A percentile compares a stretch with the other conserved stretches of the same genome.
Evolutionary conservation across 2,797 vertebrate species (phyloP).

Genomic region (Oreortyx pictus): DNA sequence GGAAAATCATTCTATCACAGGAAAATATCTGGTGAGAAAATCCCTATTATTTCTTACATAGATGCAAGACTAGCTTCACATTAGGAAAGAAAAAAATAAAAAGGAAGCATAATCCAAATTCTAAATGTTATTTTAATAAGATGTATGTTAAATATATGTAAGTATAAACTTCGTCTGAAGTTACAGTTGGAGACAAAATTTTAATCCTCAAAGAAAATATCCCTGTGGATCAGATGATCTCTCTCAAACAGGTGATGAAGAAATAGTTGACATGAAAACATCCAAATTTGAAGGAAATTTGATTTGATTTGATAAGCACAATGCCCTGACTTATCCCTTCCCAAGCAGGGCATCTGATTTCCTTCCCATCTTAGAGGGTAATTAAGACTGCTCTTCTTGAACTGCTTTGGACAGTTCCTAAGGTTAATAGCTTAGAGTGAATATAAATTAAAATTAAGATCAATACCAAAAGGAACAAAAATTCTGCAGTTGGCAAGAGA

Average conservation of each 20-base stretch:
- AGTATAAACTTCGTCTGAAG: background rate
- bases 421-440: background rate
- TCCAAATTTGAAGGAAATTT: background rate
- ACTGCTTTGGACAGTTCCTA: background rate
- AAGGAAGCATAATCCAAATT: background rate
- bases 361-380: background rate
- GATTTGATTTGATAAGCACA: accelerated
- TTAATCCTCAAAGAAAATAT: background rate
- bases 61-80: background rate
- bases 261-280: background rate
- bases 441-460: background rate
- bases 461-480: background rate
- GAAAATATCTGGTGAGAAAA: background rate
- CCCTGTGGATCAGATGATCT: accelerated
- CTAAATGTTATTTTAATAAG: background rate
- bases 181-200: background rate
- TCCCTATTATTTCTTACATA: background rate
- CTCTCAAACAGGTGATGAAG: background rate
- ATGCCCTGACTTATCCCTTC: background rate
- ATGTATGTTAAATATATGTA: background rate
- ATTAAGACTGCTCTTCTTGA: background rate
- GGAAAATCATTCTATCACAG: background rate
- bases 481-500: background rate
- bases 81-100: background rate
- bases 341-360: background rate